Base-by-base conservation (phyloP, 1,140 invertebrate species). In the Cydia pomonella region DNA sequence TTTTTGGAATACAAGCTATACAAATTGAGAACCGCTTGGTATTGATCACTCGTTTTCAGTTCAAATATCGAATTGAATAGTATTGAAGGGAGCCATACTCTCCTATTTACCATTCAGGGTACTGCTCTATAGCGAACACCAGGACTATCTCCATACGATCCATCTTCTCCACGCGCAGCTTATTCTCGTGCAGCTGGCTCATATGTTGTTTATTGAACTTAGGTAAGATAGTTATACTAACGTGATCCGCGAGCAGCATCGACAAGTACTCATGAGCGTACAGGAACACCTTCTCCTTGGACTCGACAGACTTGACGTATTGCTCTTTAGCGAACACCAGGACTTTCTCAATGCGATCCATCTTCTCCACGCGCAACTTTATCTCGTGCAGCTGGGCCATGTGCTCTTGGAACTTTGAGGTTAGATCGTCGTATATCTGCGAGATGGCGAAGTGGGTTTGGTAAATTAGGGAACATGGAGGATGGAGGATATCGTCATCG, bases 61-160 rank as follows among this genome's bases (percentile, higher is more conserved):
- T n/a, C n/a, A n/a, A n/a, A n/a, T n/a, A n/a, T n/a, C n/a, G n/a
- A n/a, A n/a, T n/a, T n/a, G n/a, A n/a, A n/a, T n/a, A n/a, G n/a
- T n/a, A n/a, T n/a, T n/a, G n/a, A n/a, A n/a, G n/a, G n/a, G n/a
- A n/a, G n/a, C n/a, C n/a, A n/a, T n/a, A n/a, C n/a, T n/a, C n/a
- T n/a, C n/a, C n/a, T n/a, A n/a, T n/a, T n/a, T n/a, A n/a, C n/a
- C n/a, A n/a, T n/a, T n/a, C n/a, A n/a, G n/a, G n/a, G n/a, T 87
- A 89, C 76, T 86, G 79, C 25, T 83, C 77, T 59, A 82, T 81
- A 1, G 73, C 76, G 25, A 89, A 90, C 16, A 69, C 76, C 1
- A 87, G 77, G 13, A 90, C 64, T 81, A 84, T 84, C 27, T 85
- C 78, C 38, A 79, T 79, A 63, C 82, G 86, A 71, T 88, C 83